A percentile compares a stretch with the other conserved stretches of the same genome.
Evolutionary conservation across 2,113 vertebrate genomes (phyloP).

Genomic region (Pungitius pungitius): DNA sequence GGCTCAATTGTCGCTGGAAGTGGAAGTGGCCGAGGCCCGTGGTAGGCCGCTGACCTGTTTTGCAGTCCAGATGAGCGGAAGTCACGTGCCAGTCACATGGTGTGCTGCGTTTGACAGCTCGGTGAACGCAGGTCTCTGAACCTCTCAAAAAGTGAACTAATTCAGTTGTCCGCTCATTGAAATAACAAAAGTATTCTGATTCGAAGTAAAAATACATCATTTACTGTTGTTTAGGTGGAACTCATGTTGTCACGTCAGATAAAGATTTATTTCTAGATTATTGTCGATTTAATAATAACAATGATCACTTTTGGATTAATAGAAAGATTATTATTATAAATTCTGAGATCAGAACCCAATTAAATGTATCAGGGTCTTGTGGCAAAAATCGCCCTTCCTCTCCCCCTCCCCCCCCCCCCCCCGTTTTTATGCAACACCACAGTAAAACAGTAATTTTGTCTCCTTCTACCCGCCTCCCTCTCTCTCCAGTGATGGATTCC

Average conservation of each 20-base stretch:
- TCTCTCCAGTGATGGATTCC: slow-evolving; percentile 77
- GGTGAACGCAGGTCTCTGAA: not conserved
- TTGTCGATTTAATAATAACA: not conserved
- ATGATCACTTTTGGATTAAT: not conserved
- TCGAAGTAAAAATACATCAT: not conserved
- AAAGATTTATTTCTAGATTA: too few species aligned
- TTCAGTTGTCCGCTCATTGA: not conserved
- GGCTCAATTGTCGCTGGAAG: slow-evolving; percentile 15
- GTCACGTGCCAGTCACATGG: not conserved
- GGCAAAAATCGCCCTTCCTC: not conserved
- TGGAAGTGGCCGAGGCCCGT: slow-evolving; percentile 17
- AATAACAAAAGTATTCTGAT: not conserved
- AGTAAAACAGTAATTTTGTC: not conserved
- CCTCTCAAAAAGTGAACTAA: too few species aligned
- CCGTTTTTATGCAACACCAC: not conserved
- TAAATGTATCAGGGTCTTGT: not conserved
- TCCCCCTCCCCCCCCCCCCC: not conserved
- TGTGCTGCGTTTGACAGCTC: not conserved
- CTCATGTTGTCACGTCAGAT: not conserved
- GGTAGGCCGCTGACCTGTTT: slow-evolving; percentile 33
- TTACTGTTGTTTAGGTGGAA: not conserved
- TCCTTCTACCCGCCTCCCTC: not conserved
- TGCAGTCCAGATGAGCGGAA: slow-evolving; percentile 33
- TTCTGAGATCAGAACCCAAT: not conserved
- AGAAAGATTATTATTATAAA: not conserved